Percentiles rank a stretch among this genome's conserved stretches.
These are phyloP conservation scores for Parnassius apollo DNA, from an alignment of 2,888 invertebrate species.

Conservation along the genomic window DNA sequence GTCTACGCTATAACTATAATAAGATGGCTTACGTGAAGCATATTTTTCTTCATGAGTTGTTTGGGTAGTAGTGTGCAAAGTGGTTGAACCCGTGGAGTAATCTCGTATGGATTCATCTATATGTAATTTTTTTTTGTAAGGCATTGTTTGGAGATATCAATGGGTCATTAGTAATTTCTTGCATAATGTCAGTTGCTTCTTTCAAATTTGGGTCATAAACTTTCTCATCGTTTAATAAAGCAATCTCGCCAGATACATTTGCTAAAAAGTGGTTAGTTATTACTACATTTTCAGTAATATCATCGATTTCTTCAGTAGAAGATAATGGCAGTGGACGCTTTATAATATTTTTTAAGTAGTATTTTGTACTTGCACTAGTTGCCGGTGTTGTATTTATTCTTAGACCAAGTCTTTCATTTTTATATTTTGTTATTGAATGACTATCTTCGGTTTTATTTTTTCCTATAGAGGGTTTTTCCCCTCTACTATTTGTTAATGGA, in stretches of 20 bases:
- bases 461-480: not conserved
- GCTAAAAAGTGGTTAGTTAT: constrained; percentile 5
- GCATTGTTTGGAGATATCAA: constrained; percentile 73
- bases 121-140: constrained; percentile 36
- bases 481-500: constrained; percentile 46
- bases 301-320: constrained; percentile 37
- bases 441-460: not conserved
- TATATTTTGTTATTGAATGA: constrained; percentile 11
- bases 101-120: constrained; percentile 40
- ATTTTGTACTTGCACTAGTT: constrained; percentile 48
- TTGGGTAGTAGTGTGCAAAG: constrained; percentile 40
- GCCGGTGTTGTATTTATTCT: constrained; percentile 36
- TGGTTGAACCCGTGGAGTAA: constrained; percentile 46
- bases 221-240: constrained; percentile 39
- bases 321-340: constrained; percentile 57
- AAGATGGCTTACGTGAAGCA: constrained; percentile 49
- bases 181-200: constrained; percentile 46
- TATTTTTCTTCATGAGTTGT: constrained; percentile 41
- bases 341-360: constrained; percentile 54
- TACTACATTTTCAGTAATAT: constrained; percentile 48
- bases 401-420: constrained; percentile 38
- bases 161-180: constrained; percentile 57
- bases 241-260: constrained; percentile 20
- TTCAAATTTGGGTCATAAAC: constrained; percentile 48
- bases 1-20: constrained; percentile 63